Percentiles rank a stretch among this genome's conserved stretches.
Evolutionary conservation across 2,888 invertebrate genomes (phyloP).

Genomic region (Gymnoscelis rufifasciata): DNA sequence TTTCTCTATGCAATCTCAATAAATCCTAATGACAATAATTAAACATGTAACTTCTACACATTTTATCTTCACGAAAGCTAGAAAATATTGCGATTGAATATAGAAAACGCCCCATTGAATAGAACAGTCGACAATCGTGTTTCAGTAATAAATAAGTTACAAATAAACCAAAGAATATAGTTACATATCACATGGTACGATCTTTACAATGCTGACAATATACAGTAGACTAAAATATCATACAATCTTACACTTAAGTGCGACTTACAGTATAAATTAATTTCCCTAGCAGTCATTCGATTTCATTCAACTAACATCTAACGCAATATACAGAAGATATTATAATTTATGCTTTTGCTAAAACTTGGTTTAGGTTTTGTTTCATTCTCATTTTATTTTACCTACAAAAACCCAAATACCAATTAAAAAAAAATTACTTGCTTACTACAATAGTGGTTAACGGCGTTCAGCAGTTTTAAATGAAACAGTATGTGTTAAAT

Average conservation of each 20-base stretch:
- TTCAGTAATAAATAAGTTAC: background rate
- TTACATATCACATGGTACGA: slow-evolving; percentile 29
- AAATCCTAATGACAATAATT: too few relatives aligned
- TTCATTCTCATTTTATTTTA: too few relatives aligned
- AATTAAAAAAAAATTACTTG: too few relatives aligned
- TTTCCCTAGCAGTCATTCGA: slow-evolving; percentile 72
- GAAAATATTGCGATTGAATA: background rate
- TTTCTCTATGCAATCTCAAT: too few relatives aligned
- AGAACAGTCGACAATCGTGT: background rate
- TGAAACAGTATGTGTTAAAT: too few relatives aligned
- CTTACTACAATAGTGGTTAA: too few relatives aligned
- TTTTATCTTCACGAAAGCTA: too few relatives aligned
- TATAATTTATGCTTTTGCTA: background rate
- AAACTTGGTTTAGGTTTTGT: too few relatives aligned
- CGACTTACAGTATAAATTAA: slow-evolving; percentile 64
- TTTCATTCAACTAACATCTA: slow-evolving; percentile 60
- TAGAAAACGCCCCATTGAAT: background rate
- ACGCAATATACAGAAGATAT: slow-evolving; percentile 50
- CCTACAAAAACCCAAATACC: too few relatives aligned
- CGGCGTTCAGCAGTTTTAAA: too few relatives aligned
- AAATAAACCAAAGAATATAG: slow-evolving; percentile 19
- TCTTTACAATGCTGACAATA: slow-evolving; percentile 19
- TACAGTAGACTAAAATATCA: slow-evolving; percentile 18
- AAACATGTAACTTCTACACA: too few relatives aligned
- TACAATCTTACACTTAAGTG: slow-evolving; percentile 44